Evolutionary conservation across 2,113 vertebrate species (phyloP).

Genomic region (Albula goreensis): DNA sequence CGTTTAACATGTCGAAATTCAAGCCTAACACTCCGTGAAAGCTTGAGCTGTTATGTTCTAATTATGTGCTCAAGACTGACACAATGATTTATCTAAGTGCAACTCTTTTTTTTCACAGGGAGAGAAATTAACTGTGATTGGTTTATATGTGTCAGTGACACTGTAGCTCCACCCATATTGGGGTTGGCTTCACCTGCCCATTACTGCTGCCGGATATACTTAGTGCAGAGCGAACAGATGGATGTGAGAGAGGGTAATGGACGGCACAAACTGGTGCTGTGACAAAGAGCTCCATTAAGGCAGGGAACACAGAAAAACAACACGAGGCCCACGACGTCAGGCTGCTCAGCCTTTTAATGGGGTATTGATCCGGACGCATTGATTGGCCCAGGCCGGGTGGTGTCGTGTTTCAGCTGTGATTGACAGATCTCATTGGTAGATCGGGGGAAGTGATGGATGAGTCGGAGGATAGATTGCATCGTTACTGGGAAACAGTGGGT

Average conservation of each 20-base stretch:
- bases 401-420: constrained; percentile 51
- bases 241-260: background rate
- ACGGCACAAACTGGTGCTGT: background rate
- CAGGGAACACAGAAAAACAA: constrained; percentile 40
- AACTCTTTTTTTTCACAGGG: too few relatives aligned
- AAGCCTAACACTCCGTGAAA: too few relatives aligned
- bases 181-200: too few relatives aligned
- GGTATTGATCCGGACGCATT: constrained; percentile 38
- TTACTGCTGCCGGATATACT: background rate
- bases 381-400: constrained; percentile 38
- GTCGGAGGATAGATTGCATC: constrained; percentile 29
- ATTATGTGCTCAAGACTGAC: too few relatives aligned
- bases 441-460: constrained; percentile 39
- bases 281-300: constrained; percentile 14
- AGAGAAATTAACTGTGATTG: too few relatives aligned
- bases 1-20: too few relatives aligned
- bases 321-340: constrained; percentile 38
- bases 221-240: background rate
- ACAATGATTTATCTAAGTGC: too few relatives aligned
- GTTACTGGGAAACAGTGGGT: background rate
- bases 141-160: too few relatives aligned
- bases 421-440: constrained; percentile 38
- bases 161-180: too few relatives aligned
- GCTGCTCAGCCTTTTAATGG: constrained; percentile 47
- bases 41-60: too few relatives aligned